Percentiles rank a stretch among this genome's conserved stretches.
Conservation (phyloP, 2,888 invertebrate genomes). For the Habrosyne pyritoides region DNA sequence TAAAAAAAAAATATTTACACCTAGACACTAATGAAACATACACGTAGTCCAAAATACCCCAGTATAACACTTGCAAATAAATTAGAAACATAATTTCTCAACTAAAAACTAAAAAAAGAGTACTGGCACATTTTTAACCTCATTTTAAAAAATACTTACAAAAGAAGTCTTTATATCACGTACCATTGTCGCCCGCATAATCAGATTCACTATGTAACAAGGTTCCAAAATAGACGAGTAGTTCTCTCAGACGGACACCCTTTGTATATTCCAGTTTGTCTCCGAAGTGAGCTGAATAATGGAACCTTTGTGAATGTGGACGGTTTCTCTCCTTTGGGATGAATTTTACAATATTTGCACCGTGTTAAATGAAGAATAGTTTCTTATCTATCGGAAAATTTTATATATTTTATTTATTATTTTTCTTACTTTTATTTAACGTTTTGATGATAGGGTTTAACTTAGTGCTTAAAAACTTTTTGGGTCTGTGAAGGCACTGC, state of each 20-base stretch:
- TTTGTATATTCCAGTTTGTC: slow-evolving; percentile 44
- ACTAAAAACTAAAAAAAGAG: slow-evolving; percentile 18
- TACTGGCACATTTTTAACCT: slow-evolving; percentile 16
- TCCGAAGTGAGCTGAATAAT: slow-evolving; percentile 29
- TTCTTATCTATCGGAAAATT: background rate
- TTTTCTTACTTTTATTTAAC: no score
- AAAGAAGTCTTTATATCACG: slow-evolving; percentile 30
- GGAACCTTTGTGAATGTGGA: slow-evolving; percentile 41
- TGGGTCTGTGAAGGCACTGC: no score
- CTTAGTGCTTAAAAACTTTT: no score
- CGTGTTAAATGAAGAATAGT: slow-evolving; percentile 20
- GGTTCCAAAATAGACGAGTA: slow-evolving; percentile 46
- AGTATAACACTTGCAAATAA: no score
- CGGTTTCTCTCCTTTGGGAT: slow-evolving; percentile 21
- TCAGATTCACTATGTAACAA: slow-evolving; percentile 42
- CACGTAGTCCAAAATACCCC: no score
- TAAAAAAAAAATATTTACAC: no score
- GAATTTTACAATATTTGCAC: slow-evolving; percentile 37
- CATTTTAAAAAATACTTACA: slow-evolving; percentile 25
- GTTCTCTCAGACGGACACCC: slow-evolving; percentile 43
- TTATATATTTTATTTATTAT: background rate
- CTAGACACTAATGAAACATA: no score
- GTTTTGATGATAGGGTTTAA: no score
- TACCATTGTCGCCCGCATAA: slow-evolving; percentile 44
- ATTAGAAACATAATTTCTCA: no score